Conservation (phyloP, 2,888 invertebrate genomes). For the Drosophila mettleri region DNA sequence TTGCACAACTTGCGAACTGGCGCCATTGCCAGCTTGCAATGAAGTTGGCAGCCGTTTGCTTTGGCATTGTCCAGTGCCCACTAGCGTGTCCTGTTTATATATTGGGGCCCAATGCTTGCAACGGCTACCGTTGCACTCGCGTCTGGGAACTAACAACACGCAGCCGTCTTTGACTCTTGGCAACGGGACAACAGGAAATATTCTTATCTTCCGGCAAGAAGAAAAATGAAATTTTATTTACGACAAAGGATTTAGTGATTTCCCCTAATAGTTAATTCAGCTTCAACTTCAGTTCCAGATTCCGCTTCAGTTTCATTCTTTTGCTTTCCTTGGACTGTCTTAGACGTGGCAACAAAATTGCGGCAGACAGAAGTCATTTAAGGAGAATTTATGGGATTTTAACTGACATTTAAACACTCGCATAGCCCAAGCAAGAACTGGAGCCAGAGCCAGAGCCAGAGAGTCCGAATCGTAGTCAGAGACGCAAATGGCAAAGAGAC, state of each 20-base stretch:
- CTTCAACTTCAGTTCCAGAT: constrained; percentile 14
- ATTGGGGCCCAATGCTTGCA: constrained; percentile 15
- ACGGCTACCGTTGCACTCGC: constrained; percentile 34
- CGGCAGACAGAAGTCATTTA: constrained; percentile 82
- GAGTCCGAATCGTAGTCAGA: background rate
- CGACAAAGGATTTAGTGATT: constrained; percentile 64
- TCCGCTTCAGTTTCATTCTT: constrained; percentile 33
- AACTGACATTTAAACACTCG: constrained; percentile 79
- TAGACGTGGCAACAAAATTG: constrained; percentile 65
- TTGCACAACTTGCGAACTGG: constrained; percentile 68
- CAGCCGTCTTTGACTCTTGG: constrained; percentile 42
- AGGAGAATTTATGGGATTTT: constrained; percentile 81
- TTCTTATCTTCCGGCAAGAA: constrained; percentile 58
- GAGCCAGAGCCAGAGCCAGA: constrained; percentile 15
- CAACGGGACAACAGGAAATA: constrained; percentile 56
- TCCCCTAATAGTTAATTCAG: constrained; percentile 62
- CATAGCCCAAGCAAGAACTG: constrained; percentile 29
- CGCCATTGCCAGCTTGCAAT: constrained; percentile 54
- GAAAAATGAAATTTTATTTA: constrained; percentile 65
- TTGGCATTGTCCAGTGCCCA: constrained; percentile 36
- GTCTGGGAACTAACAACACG: constrained; percentile 14
- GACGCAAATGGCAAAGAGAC: background rate
- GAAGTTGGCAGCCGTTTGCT: constrained; percentile 42
- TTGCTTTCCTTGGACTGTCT: constrained; percentile 49
- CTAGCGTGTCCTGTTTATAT: constrained; percentile 46